Percentiles rank a stretch among this genome's conserved stretches.
Conservation (phyloP, 2,888 invertebrate species). For the Drosophila neotestacea region DNA sequence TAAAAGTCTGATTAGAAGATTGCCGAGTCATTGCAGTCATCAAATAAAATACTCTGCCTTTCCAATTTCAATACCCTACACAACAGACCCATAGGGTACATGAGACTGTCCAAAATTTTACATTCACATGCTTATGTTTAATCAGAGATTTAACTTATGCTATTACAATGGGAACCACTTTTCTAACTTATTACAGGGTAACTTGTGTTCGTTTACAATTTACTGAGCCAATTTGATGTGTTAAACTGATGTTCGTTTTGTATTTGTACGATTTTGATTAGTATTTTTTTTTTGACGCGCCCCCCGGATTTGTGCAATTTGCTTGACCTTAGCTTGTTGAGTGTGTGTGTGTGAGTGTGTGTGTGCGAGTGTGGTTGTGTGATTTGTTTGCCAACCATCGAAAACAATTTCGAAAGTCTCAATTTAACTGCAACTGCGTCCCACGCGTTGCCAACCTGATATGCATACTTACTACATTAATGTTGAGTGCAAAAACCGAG, state of each 20-base stretch:
- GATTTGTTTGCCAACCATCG: constrained; percentile 55
- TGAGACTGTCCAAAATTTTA: not conserved
- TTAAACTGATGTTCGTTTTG: constrained; percentile 32
- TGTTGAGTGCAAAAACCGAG: constrained; percentile 16
- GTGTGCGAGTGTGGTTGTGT: constrained; percentile 17
- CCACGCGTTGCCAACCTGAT: constrained; percentile 42
- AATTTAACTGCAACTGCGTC: constrained; percentile 38
- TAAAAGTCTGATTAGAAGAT: constrained; percentile 66
- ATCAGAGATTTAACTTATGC: not conserved
- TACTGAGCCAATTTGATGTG: constrained; percentile 17
- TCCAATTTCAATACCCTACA: constrained; percentile 56
- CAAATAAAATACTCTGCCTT: constrained; percentile 62
- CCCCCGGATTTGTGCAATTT: constrained; percentile 63
- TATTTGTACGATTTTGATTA: constrained; percentile 47
- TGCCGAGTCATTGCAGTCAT: constrained; percentile 62
- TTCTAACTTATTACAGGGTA: constrained; percentile 12
- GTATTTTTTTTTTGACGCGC: constrained; percentile 47
- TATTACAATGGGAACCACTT: too few relatives aligned
- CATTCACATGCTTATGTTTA: not conserved
- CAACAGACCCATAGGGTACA: not conserved
- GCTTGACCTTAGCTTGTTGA: constrained; percentile 52
- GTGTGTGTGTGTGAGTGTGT: not conserved
- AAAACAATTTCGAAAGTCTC: constrained; percentile 57
- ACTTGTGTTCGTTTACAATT: not conserved
- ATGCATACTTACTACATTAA: constrained; percentile 24